A percentile compares a stretch with the other conserved stretches of the same genome.
phyloP scores from a whole-genome alignment of 1,140 invertebrate genomes.

The Euschistus heros region DNA sequence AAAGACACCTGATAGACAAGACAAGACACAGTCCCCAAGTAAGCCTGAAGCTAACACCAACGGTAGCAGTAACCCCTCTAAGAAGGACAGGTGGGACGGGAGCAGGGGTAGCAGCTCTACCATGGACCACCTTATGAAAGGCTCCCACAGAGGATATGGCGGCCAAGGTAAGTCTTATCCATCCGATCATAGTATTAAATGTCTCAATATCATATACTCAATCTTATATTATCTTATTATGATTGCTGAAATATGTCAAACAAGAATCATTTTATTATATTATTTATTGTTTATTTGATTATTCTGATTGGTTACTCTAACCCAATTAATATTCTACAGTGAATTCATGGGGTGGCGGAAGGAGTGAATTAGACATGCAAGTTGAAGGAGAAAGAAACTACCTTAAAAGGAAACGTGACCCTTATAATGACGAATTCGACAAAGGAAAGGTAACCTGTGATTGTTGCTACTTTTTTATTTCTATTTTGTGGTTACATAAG shows the following conservation, averaged over 20 bases:
- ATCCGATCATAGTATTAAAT: no score
- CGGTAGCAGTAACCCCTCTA: background rate
- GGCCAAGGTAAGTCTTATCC: slow-evolving; percentile 31
- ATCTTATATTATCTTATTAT: no score
- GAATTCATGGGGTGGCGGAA: slow-evolving; percentile 29
- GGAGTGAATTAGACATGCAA: slow-evolving; percentile 27
- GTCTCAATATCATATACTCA: no score
- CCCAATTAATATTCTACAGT: slow-evolving; percentile 23
- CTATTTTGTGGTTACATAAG: no score
- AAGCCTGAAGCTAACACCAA: background rate
- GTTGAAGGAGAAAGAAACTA: slow-evolving; percentile 26
- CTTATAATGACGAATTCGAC: slow-evolving; percentile 29
- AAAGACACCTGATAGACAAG: slow-evolving; percentile 15
- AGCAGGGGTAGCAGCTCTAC: slow-evolving; percentile 26
- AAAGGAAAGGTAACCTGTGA: slow-evolving; percentile 26
- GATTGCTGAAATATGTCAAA: no score
- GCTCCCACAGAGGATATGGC: slow-evolving; percentile 39
- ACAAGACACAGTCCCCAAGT: background rate
- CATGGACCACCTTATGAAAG: slow-evolving; percentile 37
- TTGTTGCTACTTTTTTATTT: no score
- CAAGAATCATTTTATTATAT: no score
- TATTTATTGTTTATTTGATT: no score
- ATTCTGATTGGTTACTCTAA: background rate
- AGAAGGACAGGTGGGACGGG: slow-evolving; percentile 18
- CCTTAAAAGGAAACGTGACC: slow-evolving; percentile 24